Base-by-base conservation (phyloP, 2,113 vertebrate genomes). In the Rhodinocichla rosea region DNA sequence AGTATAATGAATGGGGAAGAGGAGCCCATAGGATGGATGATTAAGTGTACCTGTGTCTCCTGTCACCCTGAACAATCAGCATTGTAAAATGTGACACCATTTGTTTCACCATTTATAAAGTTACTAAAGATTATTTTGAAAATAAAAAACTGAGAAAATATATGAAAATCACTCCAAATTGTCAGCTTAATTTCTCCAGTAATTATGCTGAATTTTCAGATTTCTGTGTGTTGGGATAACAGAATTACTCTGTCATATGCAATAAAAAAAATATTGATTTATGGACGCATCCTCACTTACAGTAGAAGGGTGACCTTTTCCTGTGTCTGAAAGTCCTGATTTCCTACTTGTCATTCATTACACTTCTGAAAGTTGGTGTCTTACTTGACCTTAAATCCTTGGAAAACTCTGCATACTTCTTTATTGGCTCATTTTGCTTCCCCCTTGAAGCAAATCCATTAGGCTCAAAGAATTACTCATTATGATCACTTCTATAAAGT, bases 391-490 rank as follows among this genome's bases (percentile, higher is more conserved):
- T 83, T 80, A 80, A 94, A 83, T 94, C 83, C 50, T 82, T 89
- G 69, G 49, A 87, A 96, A 96, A 91, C 15, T 75, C 53, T 69
- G 9, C 35, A 55, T 65, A 44, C n/a, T 79, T 86, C 75, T 93
- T 84, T 82, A 47, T 76, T 93, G 90, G 86, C 77, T 94, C 83
- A 60, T 87, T 90, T 93, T 87, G 28, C 45, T 87, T 89, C 53
- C 26, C 15, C 86, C 49, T 93, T 73, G 77, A 95, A 93, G 73
- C 20, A 95, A 90, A 82, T 87, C 83, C 32, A 64, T 92, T 86
- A 92, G 49, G 82, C 45, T 91, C 62, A 89, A 93, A 89, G 80
- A 94, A 92, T 87, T 87, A 82, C 53, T 94, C 90, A 94, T 94
- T 87, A 82, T 91, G 77, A 94, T 92, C 74, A 39, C 62, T 94